Conservation (phyloP, 2,888 invertebrate genomes). For the Drosophila rellima region DNA sequence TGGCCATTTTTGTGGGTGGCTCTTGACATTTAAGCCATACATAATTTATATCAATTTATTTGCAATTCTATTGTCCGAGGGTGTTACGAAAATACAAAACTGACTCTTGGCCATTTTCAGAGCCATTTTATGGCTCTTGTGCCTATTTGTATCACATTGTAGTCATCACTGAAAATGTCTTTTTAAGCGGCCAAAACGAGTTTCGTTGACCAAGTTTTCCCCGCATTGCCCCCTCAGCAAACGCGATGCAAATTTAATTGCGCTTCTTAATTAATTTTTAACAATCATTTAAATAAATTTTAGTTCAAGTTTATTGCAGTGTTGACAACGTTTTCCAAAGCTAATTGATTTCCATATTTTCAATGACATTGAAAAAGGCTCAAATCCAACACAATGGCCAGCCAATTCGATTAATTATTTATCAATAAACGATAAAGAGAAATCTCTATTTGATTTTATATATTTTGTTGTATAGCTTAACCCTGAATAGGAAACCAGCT, state of each 20-base stretch:
- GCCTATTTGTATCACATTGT: constrained; percentile 42
- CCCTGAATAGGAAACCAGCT: constrained; percentile 17
- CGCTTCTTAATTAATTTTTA: constrained; percentile 65
- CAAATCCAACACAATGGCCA: constrained; percentile 21
- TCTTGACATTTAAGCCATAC: constrained; percentile 56
- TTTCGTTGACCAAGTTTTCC: constrained; percentile 22
- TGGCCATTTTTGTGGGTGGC: constrained; percentile 61
- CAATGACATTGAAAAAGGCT: constrained; percentile 41
- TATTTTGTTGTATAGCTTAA: constrained; percentile 1
- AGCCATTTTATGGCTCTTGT: constrained; percentile 42
- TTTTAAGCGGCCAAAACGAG: constrained; percentile 37
- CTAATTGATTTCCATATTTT: constrained; percentile 22
- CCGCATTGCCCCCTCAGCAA: constrained; percentile 2
- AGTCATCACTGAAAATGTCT: constrained; percentile 23
- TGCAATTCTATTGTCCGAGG: constrained; percentile 36
- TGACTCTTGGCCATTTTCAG: constrained; percentile 35
- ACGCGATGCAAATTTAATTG: constrained; percentile 56
- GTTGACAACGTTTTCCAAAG: constrained; percentile 30
- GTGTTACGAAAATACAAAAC: constrained; percentile 19
- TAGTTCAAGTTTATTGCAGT: constrained; percentile 29
- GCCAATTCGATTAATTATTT: constrained; percentile 10
- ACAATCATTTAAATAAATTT: constrained; percentile 53
- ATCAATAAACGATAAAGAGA: constrained; percentile 15
- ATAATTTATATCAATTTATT: constrained; percentile 65
- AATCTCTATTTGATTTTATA: constrained; percentile 12